Base-by-base conservation (phyloP, 1,140 invertebrate species). In the Drosophila lacertosa region DNA sequence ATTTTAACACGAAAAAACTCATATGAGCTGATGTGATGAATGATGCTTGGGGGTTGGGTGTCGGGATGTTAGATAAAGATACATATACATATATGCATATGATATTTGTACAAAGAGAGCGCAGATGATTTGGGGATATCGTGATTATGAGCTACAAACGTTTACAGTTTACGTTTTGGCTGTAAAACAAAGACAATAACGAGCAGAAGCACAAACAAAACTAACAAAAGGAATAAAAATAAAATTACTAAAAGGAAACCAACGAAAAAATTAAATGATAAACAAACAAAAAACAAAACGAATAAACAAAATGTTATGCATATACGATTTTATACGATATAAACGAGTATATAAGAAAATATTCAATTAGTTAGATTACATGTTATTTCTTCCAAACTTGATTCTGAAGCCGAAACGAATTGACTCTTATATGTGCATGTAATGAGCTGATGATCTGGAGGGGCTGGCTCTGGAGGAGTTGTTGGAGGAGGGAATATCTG, bases 401-500 rank as follows among this genome's bases (percentile, higher is more conserved):
- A 94, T 91, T 94, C 94, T 60, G 94, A 94, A 75, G 93, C 93
- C 67, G 93, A 92, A 73, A 94, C 91, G 74, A 91, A 91, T 83
- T 91, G 90, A 86, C 90, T 88, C 84, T 91, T 91, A 86, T 91
- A 91, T 84, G 91, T 89, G 72, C 89, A 91, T 76, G 90, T 89
- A 78, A 91, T 90, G 92, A 94, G 92, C 76, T 93, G 93, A 89
- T 95, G 94, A 91, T 96, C 95, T 63, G 95, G 95, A 64, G 95
- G 95, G 53, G 95, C 95, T 66, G 95, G 96, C 92, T 96, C 95
- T 47, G 96, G 95, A 32, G 95, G 95, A 59, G 95, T 96, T 73
- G 94, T 95, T 44, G 95, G 95, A 68, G 95, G 95, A 72, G 96
- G 95, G 90, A 96, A 97, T 57, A 96, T 95, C 91, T 95, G 95